Evolutionary conservation across 2,113 vertebrate species (phyloP).

Genomic region (Rhea americana): DNA sequence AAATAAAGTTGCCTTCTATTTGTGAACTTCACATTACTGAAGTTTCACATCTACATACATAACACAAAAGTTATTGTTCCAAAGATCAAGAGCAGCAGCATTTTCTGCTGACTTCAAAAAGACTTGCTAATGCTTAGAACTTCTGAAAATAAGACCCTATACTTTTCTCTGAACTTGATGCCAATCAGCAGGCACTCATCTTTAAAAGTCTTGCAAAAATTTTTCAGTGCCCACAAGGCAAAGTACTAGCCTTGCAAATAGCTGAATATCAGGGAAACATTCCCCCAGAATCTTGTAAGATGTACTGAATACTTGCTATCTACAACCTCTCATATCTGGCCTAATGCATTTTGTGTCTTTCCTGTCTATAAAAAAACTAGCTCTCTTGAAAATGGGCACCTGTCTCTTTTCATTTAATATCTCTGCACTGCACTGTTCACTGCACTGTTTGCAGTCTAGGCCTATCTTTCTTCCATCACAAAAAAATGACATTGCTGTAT

Average conservation of each 20-base stretch:
- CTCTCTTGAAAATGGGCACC: not conserved
- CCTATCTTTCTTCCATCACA: not conserved
- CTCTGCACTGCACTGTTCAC: not conserved
- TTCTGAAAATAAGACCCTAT: not conserved
- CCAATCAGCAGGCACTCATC: not conserved
- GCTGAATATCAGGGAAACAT: not conserved
- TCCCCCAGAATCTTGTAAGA: not conserved
- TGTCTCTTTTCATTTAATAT: not conserved
- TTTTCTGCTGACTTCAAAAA: not conserved
- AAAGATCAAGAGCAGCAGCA: not conserved
- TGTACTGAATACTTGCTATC: not conserved
- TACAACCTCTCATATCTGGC: not conserved
- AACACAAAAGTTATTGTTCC: not conserved
- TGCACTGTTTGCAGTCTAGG: not conserved
- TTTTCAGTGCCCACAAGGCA: not conserved
- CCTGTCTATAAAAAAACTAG: not conserved
- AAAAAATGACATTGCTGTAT: not conserved
- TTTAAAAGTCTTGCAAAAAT: not conserved
- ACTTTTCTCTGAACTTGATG: not conserved
- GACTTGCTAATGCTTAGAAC: rapidly evolving
- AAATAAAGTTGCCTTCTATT: rapidly evolving
- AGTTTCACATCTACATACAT: rapidly evolving
- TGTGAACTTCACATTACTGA: not conserved
- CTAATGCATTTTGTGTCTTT: not conserved
- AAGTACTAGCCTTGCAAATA: rapidly evolving